Base-by-base conservation (phyloP, 53 echinoderm and acorn worm species). In the Patiria pectinifera region DNA sequence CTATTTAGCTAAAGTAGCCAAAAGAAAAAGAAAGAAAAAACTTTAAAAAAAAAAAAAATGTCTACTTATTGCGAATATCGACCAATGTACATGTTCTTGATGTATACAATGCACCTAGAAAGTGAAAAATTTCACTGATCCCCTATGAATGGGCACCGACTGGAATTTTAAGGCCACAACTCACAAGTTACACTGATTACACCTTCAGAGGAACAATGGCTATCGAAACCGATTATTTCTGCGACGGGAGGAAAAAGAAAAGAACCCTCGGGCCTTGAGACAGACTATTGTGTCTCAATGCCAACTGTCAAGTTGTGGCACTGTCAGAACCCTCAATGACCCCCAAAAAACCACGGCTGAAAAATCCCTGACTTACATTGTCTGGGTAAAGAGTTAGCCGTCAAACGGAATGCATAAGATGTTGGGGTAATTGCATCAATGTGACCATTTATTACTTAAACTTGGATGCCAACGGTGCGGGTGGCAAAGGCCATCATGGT, bases 291-390 rank as follows among this genome's bases (percentile, higher is more conserved):
- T 74, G 74, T 74, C 74, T 74, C 24, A 74, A 74, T 74, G 74
- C 74, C 74, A 74, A 74, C 74, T 74, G 74, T n/a, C 74, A 74
- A 74, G 74, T 74, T 74, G 24, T 74, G 74, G 4, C 24, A 18
- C 19, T 4, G 74, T 74, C 74, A 74, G 21, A 23, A 3, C 24
- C 23, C 10, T 23, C 24, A n/a, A 74, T 9, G 74, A 21, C 74
- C 53, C 53, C 53, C 53, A 53, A 4, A 74, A 74, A 74, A 23
- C 25, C 70, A 70, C 5, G 70, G 70, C 70, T 4, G 16, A 18
- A 70, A 60, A 60, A 70, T 18, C 70, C 16, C 11, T 70, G 21
- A 70, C 70, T 4, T 70, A 70, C 5, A 4, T 18, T 18, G 16
- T 70, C 8, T 60, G 60, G 60, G 1, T 12, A 60, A 60, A 12